Percentiles rank a stretch among this genome's conserved stretches.
These are phyloP conservation scores for Crotalus horridus DNA, from an alignment of 2,113 vertebrate species.

Conservation along the genomic window DNA sequence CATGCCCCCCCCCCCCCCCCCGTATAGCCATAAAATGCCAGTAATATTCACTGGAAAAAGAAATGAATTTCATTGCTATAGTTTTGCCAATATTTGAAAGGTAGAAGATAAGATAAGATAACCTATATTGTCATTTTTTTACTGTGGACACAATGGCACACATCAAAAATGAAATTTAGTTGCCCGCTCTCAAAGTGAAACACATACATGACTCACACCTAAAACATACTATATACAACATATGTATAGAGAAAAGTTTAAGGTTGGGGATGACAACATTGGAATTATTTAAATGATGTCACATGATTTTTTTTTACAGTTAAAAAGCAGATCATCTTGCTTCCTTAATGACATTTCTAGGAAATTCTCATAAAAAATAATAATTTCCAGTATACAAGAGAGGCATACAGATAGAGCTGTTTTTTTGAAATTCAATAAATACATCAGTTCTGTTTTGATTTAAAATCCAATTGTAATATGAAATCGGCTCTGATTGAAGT, in stretches of 20 bases:
- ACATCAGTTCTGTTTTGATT: not conserved
- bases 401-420: not conserved
- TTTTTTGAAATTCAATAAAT: rapidly evolving
- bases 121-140: no score
- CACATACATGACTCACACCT: no score
- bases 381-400: not conserved
- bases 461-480: not conserved
- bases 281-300: not conserved
- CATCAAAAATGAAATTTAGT: no score
- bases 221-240: no score
- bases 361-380: not conserved
- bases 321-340: not conserved
- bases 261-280: not conserved
- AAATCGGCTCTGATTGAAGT: not conserved
- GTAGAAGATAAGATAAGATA: not conserved
- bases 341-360: not conserved
- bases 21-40: not conserved
- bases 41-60: not conserved
- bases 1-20: not conserved
- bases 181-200: no score
- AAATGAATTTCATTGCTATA: not conserved
- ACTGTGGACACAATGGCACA: no score
- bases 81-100: not conserved
- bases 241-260: not conserved
- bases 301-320: not conserved